A percentile compares a stretch with the other conserved stretches of the same genome.
Evolutionary conservation across 2,888 invertebrate genomes (phyloP).

Genomic region (Lycia hirtaria): DNA sequence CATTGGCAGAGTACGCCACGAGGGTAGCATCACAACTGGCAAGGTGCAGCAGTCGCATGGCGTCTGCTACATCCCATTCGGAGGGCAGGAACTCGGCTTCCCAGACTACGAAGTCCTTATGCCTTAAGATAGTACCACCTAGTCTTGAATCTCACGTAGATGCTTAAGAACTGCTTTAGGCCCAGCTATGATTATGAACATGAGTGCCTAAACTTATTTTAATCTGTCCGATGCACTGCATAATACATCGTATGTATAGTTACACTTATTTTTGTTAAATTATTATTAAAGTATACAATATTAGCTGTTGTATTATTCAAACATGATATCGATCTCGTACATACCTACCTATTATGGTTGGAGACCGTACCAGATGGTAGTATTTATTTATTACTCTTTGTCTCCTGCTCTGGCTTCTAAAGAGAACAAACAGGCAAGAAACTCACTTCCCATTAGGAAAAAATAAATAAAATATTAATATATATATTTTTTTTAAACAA

Average conservation of each 20-base stretch:
- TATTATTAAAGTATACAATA: constrained; percentile 39
- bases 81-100: constrained; percentile 91
- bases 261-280: constrained; percentile 46
- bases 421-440: too few species aligned
- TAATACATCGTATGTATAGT: constrained; percentile 47
- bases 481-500: too few species aligned
- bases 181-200: constrained; percentile 23
- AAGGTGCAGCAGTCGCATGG: constrained; percentile 94
- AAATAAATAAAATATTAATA: too few species aligned
- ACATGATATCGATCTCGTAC: neutral
- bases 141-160: constrained; percentile 30
- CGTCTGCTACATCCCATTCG: constrained; percentile 93
- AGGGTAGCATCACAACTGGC: constrained; percentile 91
- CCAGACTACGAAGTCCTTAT: constrained; percentile 93
- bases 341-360: too few species aligned
- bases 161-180: constrained; percentile 40
- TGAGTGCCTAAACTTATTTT: constrained; percentile 46
- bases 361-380: too few species aligned
- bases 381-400: too few species aligned
- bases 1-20: constrained; percentile 91
- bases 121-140: constrained; percentile 50
- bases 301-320: constrained; percentile 9
- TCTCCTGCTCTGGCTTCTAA: too few species aligned
- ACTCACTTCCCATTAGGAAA: too few species aligned
- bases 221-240: constrained; percentile 53